Evolutionary conservation across 2,113 vertebrate genomes (phyloP).

Genomic region (Sorex fumeus): DNA sequence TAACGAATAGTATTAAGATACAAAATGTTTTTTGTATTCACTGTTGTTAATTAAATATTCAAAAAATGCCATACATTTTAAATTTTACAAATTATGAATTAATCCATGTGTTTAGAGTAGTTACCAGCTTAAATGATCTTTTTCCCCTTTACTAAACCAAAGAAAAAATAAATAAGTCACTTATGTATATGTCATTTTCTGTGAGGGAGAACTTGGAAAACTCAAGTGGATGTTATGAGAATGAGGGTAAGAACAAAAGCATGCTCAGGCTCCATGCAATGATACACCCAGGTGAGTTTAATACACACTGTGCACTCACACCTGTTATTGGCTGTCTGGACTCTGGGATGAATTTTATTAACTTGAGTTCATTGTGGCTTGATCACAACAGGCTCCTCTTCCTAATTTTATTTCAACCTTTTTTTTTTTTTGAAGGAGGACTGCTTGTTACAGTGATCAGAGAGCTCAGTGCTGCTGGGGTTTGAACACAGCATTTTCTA

Average conservation of each 20-base stretch:
- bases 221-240: not conserved
- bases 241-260: not conserved
- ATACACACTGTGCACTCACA: not conserved
- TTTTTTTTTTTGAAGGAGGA: no score
- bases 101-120: not conserved
- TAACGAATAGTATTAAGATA: not conserved
- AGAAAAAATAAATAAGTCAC: slow-evolving; percentile 1
- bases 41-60: slow-evolving; percentile 37
- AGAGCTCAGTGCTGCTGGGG: no score
- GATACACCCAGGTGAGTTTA: not conserved
- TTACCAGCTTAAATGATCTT: not conserved
- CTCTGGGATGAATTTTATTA: not conserved
- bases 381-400: not conserved
- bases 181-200: not conserved
- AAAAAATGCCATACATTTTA: not conserved
- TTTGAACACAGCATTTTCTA: no score
- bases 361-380: not conserved
- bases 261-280: not conserved
- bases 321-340: not conserved
- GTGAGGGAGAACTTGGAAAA: no score
- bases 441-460: no score
- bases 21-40: no score
- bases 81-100: slow-evolving; percentile 10
- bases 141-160: not conserved
- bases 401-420: no score